A percentile compares a stretch with the other conserved stretches of the same genome.
Evolutionary conservation across 2,113 vertebrate genomes (phyloP).

Genomic region (Terrapene triunguis): DNA sequence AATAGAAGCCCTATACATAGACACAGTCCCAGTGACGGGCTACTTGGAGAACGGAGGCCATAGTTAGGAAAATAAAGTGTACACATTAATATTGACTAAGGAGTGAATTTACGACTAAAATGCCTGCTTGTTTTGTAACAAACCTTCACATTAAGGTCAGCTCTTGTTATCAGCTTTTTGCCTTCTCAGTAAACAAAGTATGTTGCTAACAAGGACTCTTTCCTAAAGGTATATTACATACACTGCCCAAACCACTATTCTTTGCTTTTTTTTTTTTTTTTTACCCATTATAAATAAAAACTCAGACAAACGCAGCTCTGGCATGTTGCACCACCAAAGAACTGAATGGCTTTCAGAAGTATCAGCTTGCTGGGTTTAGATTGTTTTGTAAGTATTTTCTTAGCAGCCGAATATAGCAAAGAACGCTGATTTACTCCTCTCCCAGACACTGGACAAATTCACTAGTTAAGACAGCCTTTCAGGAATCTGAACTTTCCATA

Average conservation of each 20-base stretch:
- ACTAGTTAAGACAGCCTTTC: rapidly evolving
- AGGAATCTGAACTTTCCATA: not conserved
- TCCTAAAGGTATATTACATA: not conserved
- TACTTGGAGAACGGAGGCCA: not conserved
- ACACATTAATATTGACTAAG: not conserved
- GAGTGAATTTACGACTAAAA: constrained; percentile 3
- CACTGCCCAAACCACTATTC: not conserved
- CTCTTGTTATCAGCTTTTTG: not conserved
- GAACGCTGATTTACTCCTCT: not conserved
- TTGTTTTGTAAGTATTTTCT: not conserved
- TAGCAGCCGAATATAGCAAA: not conserved
- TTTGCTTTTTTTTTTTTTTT: not conserved
- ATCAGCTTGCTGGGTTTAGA: not conserved
- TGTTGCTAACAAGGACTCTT: not conserved
- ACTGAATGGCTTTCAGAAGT: not conserved
- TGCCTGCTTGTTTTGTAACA: not conserved
- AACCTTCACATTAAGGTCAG: not conserved
- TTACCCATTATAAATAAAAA: not conserved
- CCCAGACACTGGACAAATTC: not conserved
- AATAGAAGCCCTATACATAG: not conserved
- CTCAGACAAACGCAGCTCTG: not conserved
- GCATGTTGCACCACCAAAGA: not conserved
- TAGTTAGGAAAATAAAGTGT: not conserved
- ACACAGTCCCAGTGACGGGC: not conserved
- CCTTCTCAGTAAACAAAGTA: not conserved